These are phyloP conservation scores for Dunckerocampus dactyliophorus DNA, from an alignment of 2,113 vertebrate species.

Conservation along the genomic window DNA sequence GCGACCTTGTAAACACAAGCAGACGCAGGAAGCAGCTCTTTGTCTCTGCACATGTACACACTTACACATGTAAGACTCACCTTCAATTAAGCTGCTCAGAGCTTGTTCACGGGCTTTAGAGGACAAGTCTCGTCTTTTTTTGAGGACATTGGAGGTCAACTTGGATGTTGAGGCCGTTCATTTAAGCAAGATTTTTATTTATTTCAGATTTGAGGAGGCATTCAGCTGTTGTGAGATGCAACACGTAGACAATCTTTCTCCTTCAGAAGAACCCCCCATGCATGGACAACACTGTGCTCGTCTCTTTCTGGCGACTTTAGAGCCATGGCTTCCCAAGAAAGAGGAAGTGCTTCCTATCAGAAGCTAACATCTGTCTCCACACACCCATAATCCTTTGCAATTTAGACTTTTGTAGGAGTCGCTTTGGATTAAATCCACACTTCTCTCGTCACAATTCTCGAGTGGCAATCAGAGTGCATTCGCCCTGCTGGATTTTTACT, in stretches of 20 bases:
- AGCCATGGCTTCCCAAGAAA: constrained; percentile 7
- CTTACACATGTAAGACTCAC: too few species aligned
- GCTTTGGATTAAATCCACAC: constrained; percentile 3
- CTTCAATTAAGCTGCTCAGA: too few species aligned
- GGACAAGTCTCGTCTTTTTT: not conserved
- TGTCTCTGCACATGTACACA: not conserved
- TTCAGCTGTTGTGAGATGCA: not conserved
- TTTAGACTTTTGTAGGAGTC: not conserved
- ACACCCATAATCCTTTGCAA: constrained; percentile 3
- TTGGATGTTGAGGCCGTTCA: too few species aligned
- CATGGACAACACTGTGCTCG: not conserved
- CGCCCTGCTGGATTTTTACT: not conserved
- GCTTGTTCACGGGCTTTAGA: too few species aligned
- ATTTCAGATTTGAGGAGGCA: not conserved
- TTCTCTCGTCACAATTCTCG: not conserved
- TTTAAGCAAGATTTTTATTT: not conserved
- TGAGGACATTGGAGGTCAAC: not conserved
- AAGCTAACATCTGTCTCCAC: constrained; percentile 7
- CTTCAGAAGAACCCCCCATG: too few species aligned
- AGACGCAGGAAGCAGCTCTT: not conserved
- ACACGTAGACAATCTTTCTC: not conserved
- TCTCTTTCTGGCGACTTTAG: not conserved
- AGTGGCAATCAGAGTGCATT: not conserved
- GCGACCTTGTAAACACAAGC: not conserved
- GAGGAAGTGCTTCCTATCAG: not conserved